Conservation (phyloP, 1,140 invertebrate genomes). For the Drosophila erecta region DNA sequence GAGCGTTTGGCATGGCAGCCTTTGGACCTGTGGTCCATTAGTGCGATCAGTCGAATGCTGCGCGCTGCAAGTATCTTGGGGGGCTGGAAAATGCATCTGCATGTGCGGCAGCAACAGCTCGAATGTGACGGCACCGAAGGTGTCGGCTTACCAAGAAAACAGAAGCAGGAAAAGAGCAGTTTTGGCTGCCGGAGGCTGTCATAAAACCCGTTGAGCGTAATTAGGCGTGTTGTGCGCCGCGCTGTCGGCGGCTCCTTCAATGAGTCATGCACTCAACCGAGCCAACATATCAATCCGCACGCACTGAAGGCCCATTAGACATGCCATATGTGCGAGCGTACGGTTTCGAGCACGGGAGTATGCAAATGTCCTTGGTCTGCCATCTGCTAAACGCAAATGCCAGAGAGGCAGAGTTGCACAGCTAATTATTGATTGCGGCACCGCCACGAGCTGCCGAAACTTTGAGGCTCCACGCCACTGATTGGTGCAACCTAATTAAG, state of each 20-base stretch:
- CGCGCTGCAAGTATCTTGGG: constrained; percentile 14
- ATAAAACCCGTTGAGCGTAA: constrained; percentile 68
- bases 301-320: constrained; percentile 49
- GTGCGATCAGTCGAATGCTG: constrained; percentile 13
- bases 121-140: constrained; percentile 42
- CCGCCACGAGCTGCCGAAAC: constrained; percentile 17
- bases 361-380: constrained; percentile 35
- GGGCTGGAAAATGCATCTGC: constrained; percentile 25
- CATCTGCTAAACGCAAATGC: constrained; percentile 30
- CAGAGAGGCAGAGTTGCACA: background rate
- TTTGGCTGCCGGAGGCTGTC: constrained; percentile 35
- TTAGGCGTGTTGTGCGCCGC: constrained; percentile 59
- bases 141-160: constrained; percentile 51
- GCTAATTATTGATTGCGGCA: constrained; percentile 37
- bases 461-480: constrained; percentile 24
- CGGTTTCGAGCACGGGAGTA: background rate
- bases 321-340: constrained; percentile 17
- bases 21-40: constrained; percentile 30
- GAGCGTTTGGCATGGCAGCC: constrained; percentile 21
- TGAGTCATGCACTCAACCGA: constrained; percentile 55
- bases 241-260: constrained; percentile 42
- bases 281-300: constrained; percentile 49
- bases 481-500: constrained; percentile 48
- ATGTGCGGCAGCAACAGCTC: constrained; percentile 5
- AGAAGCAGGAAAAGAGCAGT: background rate